Base-by-base conservation (phyloP, 2,113 vertebrate genomes). In the Sciurus niger region DNA sequence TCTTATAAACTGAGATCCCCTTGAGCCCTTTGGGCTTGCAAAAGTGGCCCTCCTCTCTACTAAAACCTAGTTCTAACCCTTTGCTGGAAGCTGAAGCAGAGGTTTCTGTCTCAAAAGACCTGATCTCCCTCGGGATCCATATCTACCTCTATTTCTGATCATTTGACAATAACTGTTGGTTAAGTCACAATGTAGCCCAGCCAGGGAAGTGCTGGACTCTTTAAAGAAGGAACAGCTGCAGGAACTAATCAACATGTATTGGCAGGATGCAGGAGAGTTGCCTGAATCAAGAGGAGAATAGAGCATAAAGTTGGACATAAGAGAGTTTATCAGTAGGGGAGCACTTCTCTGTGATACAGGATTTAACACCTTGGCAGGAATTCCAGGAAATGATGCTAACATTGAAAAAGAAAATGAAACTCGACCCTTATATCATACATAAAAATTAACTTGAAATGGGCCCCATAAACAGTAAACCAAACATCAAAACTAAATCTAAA, bases 401-500 rank as follows among this genome's bases (percentile, higher is more conserved):
- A n/a, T 6, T 82, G 68, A 34, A 82, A 74, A 60, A 43, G 40
- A 63, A 72, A 48, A 88, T 20, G 55, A 89, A 89, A 82, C 58
- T 32, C 24, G 6, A 34, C 4, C 53, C 28, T 92, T 93, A 84
- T 37, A 12, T 40, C 8, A 37, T 73, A 34, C 37, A 70, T 16
- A 65, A 82, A 60, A 87, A 68, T 60, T 82, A 48, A 58, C 9
- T 68, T 94, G 73, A 82, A 87, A 87, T 70, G 48, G 8, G 86
- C 86, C 60, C 43, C 13, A 94, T 58, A 22, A 58, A 24, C 55
- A 58, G 40, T 58, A 58, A 68, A 32, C 22, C 63, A 92, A 73
- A 48, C 24, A 90, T 78, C 16, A 84, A 95, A 67, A 22, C 46
- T 84, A 91, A 58, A 76, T 48, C 63, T 84, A 78, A 76, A 89